Conservation (phyloP, 2,888 invertebrate species). For the Lepetodrilus schrolli region DNA sequence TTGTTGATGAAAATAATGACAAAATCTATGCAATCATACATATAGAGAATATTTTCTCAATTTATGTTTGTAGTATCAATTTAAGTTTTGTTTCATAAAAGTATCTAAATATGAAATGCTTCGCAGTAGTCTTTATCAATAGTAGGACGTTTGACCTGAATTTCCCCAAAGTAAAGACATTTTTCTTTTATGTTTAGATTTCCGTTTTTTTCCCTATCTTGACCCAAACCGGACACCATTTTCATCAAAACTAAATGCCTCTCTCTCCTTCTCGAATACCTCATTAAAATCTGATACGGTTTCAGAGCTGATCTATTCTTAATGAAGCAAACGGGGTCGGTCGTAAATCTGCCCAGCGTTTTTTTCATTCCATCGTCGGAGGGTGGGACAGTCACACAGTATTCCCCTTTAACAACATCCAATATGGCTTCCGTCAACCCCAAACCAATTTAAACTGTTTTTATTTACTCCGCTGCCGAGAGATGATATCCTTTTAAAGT, state of each 20-base stretch:
- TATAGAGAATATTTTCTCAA: too few species aligned
- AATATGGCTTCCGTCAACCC: conserved; percentile 15
- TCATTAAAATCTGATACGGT: conserved; percentile 13
- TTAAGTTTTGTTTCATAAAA: background rate
- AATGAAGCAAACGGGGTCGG: conserved; percentile 5
- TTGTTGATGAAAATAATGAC: too few species aligned
- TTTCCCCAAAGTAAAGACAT: too few species aligned
- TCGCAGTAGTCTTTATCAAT: background rate
- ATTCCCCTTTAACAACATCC: background rate
- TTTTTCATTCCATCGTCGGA: background rate
- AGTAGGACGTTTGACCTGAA: too few species aligned
- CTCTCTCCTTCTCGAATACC: background rate
- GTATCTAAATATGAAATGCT: background rate
- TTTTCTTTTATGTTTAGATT: too few species aligned
- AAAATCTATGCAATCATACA: too few species aligned
- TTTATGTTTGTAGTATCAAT: background rate
- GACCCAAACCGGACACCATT: background rate
- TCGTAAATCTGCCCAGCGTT: conserved; percentile 4
- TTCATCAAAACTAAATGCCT: background rate
- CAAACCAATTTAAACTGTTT: conserved; percentile 10
- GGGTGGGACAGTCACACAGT: background rate
- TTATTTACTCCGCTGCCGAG: background rate
- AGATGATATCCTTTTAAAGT: conserved; percentile 16
- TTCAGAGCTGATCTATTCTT: conserved; percentile 3
- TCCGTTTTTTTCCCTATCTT: background rate